phyloP scores from a whole-genome alignment of 2,113 vertebrate genomes.

The Salvelinus alpinus region DNA sequence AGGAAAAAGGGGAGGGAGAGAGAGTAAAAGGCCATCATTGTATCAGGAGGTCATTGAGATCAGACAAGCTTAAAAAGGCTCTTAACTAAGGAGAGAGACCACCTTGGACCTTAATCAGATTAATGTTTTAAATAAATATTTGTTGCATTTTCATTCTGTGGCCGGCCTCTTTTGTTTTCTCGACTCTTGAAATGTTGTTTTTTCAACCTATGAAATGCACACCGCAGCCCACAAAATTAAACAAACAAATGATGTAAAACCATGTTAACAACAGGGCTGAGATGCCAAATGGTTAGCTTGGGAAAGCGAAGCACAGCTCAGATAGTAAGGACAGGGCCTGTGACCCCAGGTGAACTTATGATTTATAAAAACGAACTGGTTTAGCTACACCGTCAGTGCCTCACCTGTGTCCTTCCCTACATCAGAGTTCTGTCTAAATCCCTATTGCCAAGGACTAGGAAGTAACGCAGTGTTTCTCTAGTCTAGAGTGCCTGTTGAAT shows the following conservation, averaged over 20 bases:
- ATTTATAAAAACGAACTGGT: no score
- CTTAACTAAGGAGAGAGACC: constrained; percentile 1
- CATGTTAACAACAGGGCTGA: no score
- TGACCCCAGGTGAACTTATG: no score
- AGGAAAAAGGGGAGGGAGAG: constrained; percentile 29
- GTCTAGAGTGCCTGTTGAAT: neutral
- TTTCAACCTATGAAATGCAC: neutral
- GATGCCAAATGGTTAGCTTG: no score
- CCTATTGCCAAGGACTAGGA: neutral
- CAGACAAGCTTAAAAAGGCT: constrained; percentile 1
- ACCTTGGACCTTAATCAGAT: constrained; percentile 1
- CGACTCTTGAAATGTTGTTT: neutral
- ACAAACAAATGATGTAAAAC: neutral
- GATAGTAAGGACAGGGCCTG: no score
- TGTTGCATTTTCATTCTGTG: neutral
- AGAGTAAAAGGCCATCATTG: neutral
- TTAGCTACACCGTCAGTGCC: no score
- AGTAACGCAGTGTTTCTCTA: constrained; percentile 1
- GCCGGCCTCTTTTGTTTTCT: neutral
- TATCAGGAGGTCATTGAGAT: constrained; percentile 13
- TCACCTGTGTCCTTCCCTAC: no score
- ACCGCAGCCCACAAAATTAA: neutral
- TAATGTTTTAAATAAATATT: constrained; percentile 12
- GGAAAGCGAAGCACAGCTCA: no score
- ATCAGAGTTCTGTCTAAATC: no score